Evolutionary conservation across 2,888 invertebrate species (phyloP), one percentile per base, ranked within the genome.

Genomic region (Noctua janthe): DNA sequence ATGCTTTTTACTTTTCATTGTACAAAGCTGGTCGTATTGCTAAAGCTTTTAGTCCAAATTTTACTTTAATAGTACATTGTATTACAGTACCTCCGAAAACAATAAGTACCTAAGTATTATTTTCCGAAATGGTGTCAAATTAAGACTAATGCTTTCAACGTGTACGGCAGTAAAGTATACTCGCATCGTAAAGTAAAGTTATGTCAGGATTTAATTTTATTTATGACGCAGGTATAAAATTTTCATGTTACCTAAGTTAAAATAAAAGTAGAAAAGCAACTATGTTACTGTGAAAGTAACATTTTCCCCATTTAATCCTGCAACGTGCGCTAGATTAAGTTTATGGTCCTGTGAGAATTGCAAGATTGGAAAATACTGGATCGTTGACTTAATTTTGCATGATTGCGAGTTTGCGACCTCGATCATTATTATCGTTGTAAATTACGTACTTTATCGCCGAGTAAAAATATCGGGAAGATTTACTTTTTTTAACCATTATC

Each of bases 201-300:
- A 91, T 82, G 77, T 81, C 82, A 72, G 76, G 78, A 80, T 83
- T 86, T 84, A 85, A 90, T 85, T 87, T 83, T 75, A 81, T 87
- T 85, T 87, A 87, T 80, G 78, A 82, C 80, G 69, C 62, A 76
- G 76, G 77, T 85, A 87, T 85, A 82, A 86, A 83, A 75, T 80
- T n/a, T 85, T 87, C 29, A 84, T 76, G 72, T 67, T 73, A 76
- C 29, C 13, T 2, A 17, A 35, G 71, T 56, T 74, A 62, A 76
- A 84, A 75, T 80, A 78, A 83, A 75, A 83, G 43, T 85, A 29
- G 66, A 66, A 73, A 56, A 76, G 80, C 74, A 84, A 83, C 82
- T 81, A 66, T 77, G 74, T 83, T 74, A 75, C 75, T 79, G 81
- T 76, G 62, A 75, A 35, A 47, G 76, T 80, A 74, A 71, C 56